Percentiles rank a stretch among this genome's conserved stretches.
Conservation (phyloP, 2,888 invertebrate genomes). For the Bembecia ichneumoniformis region DNA sequence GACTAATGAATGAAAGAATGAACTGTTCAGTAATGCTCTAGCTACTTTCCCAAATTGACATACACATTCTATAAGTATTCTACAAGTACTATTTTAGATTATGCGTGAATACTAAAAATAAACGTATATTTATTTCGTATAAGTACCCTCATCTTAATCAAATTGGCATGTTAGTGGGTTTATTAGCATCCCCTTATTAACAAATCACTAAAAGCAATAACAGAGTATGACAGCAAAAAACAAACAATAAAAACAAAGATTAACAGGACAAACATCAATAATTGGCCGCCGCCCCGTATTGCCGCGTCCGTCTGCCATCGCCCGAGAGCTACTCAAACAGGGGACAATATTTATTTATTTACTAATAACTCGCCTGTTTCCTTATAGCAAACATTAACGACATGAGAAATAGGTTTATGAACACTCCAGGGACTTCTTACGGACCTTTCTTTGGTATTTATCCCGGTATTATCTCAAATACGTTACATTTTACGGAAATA, state of each 20-base stretch:
- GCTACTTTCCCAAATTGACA: no score
- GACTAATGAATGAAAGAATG: no score
- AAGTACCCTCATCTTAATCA: not conserved
- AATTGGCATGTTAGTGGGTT: not conserved
- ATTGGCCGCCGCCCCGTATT: slow-evolving; percentile 35
- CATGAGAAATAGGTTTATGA: slow-evolving; percentile 66
- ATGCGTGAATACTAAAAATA: no score
- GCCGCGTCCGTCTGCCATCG: slow-evolving; percentile 25
- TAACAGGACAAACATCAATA: slow-evolving; percentile 42
- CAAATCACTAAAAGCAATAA: not conserved
- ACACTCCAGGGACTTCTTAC: slow-evolving; percentile 46
- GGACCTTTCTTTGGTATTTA: not conserved
- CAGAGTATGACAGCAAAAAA: slow-evolving; percentile 20
- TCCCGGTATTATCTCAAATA: no score
- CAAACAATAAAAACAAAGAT: slow-evolving; percentile 46
- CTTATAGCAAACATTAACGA: slow-evolving; percentile 60
- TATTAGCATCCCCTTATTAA: not conserved
- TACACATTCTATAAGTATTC: no score
- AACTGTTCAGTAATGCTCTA: no score
- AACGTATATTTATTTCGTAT: no score
- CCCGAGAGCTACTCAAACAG: slow-evolving; percentile 52
- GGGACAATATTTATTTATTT: slow-evolving; percentile 69
- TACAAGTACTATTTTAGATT: no score
- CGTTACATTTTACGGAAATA: no score
- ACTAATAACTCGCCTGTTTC: slow-evolving; percentile 56